Evolutionary conservation across 1,140 invertebrate genomes (phyloP), one percentile per base, ranked within the genome.

Genomic region (Periplaneta americana): DNA sequence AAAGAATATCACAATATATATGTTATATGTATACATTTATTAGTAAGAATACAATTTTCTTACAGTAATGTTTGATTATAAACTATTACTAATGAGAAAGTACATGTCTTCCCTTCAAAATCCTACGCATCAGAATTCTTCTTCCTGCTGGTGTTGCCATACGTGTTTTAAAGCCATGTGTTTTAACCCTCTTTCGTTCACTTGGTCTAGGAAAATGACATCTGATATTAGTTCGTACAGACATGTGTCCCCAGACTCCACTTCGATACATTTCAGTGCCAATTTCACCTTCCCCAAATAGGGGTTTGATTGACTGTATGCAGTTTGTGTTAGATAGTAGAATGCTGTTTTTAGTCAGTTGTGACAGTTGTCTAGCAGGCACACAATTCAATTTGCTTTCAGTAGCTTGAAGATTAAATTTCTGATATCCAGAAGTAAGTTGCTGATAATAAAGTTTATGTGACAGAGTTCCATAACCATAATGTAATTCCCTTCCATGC

Each of bases 21-120:
- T 66, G n/a, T 66, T 48, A 6, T 66, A 13, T 66, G n/a, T n/a
- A 66, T n/a, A 10, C 28, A 57, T 66, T 66, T 66, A 66, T 66
- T 28, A 11, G 11, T 66, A 66, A 66, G 18, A 39, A 39, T 39
- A 39, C 37, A 48, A n/a, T 66, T 66, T 66, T 66, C n/a, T n/a
- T 78, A 75, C 76, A 57, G 74, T 57, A 35, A 81, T 80, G 75
- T 15, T 31, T 37, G 82, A 35, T 1, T 33, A 80, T 34, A n/a
- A 22, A 8, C 34, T 80, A 75, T 15, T 57, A 15, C 89, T 89
- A 96, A 88, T 96, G 95, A 34, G 91, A 90, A 11, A 95, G 85
- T 11, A 93, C 90, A 88, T 91, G 91, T 88, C 91, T 89, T 35
- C 94, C 94, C 88, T 94, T 95, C 6, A 96, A 87, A 83, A 96